A percentile compares a stretch with the other conserved stretches of the same genome.
Evolutionary conservation across 2,113 vertebrate genomes (phyloP).

Genomic region (Xenopus laevis): DNA sequence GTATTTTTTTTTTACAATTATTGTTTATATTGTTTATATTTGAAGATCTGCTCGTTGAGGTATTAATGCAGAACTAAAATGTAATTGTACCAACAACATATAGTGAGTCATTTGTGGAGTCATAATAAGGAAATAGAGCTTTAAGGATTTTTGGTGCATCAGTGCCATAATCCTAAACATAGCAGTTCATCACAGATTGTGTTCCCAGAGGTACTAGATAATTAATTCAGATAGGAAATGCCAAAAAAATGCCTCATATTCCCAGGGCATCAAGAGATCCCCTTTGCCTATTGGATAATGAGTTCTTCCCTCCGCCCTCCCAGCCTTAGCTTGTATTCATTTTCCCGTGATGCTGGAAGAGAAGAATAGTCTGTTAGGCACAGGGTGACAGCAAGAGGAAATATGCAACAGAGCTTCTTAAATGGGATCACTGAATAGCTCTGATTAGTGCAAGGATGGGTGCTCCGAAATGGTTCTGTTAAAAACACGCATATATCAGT

Average conservation of each 20-base stretch:
- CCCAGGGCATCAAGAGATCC: slow-evolving; percentile 40
- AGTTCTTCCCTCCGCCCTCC: slow-evolving; percentile 46
- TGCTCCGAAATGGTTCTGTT: slow-evolving; percentile 4
- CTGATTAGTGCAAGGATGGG: slow-evolving; percentile 10
- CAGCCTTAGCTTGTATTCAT: slow-evolving; percentile 42
- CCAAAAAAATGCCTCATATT: slow-evolving; percentile 46
- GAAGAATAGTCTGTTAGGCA: slow-evolving; percentile 28
- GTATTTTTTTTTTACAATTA: too few relatives aligned
- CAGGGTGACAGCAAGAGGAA: slow-evolving; percentile 30
- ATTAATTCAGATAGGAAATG: slow-evolving; percentile 42
- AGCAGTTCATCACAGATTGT: not conserved
- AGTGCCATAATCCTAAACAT: not conserved
- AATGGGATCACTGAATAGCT: slow-evolving; percentile 17
- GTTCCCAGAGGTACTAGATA: slow-evolving; percentile 4
- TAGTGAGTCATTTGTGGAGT: not conserved
- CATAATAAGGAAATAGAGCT: too few relatives aligned
- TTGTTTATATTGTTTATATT: too few relatives aligned
- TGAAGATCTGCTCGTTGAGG: too few relatives aligned
- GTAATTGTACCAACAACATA: not conserved
- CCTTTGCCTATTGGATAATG: slow-evolving; percentile 35
- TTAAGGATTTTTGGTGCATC: too few relatives aligned
- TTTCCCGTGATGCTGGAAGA: slow-evolving; percentile 34
- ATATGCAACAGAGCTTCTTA: slow-evolving; percentile 17
- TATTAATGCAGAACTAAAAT: not conserved
- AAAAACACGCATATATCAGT: not conserved